phyloP scores from a whole-genome alignment of 1,140 invertebrate genomes.

The Dendroctonus valens region DNA sequence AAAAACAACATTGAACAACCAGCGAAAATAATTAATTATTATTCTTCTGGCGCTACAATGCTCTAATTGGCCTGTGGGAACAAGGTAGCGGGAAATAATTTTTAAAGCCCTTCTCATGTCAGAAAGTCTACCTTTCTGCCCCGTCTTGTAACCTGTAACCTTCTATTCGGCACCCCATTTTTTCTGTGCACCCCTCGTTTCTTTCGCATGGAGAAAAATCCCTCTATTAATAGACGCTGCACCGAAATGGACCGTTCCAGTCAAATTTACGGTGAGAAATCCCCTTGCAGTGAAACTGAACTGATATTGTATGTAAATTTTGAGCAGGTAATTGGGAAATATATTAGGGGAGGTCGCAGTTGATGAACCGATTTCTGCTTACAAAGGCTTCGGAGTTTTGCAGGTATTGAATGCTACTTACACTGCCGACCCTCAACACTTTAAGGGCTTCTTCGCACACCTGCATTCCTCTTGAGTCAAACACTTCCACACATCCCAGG shows the following conservation, averaged over 20 bases:
- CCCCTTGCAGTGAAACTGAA: too few relatives aligned
- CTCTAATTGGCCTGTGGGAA: too few relatives aligned
- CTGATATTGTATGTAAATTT: too few relatives aligned
- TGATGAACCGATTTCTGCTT: too few relatives aligned
- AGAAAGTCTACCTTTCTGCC: conserved; percentile 10
- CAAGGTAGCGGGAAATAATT: conserved; percentile 19
- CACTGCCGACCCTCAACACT: conserved; percentile 75
- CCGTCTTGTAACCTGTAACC: conserved; percentile 20
- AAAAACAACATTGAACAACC: background rate
- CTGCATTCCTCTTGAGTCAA: conserved; percentile 98
- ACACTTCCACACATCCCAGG: conserved; percentile 98
- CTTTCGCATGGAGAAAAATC: too few relatives aligned
- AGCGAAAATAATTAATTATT: conserved; percentile 19
- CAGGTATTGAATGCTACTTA: conserved; percentile 6
- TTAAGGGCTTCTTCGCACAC: conserved; percentile 99
- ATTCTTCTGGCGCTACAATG: too few relatives aligned
- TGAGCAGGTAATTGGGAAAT: too few relatives aligned
- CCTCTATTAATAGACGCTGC: too few relatives aligned
- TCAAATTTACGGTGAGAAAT: too few relatives aligned
- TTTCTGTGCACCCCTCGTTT: conserved; percentile 7
- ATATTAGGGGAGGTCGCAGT: too few relatives aligned
- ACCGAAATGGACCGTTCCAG: too few relatives aligned
- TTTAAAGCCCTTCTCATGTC: conserved; percentile 10
- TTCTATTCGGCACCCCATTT: conserved; percentile 12
- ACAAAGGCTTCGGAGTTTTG: too few relatives aligned